phyloP scores from a whole-genome alignment of 2,888 invertebrate genomes.

The Portevinia maculata region DNA sequence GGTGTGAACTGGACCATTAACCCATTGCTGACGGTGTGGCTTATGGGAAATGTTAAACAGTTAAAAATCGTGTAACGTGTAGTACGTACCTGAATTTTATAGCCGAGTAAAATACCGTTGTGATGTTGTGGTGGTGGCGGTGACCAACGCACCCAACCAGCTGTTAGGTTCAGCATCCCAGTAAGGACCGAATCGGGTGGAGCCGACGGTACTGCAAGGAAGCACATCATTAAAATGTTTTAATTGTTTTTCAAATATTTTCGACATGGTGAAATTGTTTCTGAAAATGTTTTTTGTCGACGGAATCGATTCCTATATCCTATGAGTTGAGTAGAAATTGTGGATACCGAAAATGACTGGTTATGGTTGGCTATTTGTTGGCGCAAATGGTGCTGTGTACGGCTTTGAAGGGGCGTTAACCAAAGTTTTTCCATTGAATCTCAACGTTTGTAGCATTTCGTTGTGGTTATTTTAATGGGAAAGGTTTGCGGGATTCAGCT shows the following conservation, averaged over 20 bases:
- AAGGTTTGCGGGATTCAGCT: background rate
- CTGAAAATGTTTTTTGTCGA: constrained; percentile 18
- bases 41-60: constrained; percentile 44
- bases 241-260: constrained; percentile 58
- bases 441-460: constrained; percentile 41
- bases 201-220: constrained; percentile 86
- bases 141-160: constrained; percentile 91
- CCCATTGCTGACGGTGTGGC: constrained; percentile 31
- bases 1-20: constrained; percentile 57
- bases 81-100: constrained; percentile 85
- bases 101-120: constrained; percentile 86
- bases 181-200: constrained; percentile 91
- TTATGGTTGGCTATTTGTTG: constrained; percentile 2
- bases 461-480: constrained; percentile 21
- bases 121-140: constrained; percentile 90
- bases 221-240: constrained; percentile 65
- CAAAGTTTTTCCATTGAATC: constrained; percentile 34
- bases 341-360: no score
- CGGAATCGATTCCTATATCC: no score
- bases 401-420: constrained; percentile 6
- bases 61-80: constrained; percentile 37
- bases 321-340: no score
- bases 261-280: constrained; percentile 35
- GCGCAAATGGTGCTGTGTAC: constrained; percentile 4
- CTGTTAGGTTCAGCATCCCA: constrained; percentile 91